phyloP scores from a whole-genome alignment of 2,797 vertebrate genomes.

The Sparidentex hasta region DNA sequence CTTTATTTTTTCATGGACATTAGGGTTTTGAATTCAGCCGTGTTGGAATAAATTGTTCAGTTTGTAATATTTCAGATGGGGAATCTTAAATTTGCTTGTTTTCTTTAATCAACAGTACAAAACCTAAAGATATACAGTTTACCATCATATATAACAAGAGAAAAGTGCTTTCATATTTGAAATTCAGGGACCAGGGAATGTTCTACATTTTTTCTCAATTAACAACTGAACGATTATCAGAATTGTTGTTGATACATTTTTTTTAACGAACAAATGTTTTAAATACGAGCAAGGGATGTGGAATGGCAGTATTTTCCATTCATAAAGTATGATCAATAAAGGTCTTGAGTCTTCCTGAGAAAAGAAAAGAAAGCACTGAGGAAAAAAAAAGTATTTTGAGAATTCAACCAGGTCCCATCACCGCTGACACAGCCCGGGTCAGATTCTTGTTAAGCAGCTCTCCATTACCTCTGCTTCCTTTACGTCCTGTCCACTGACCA shows the following conservation, averaged over 20 bases:
- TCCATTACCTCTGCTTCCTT: neutral
- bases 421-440: neutral
- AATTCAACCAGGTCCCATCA: neutral
- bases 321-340: neutral
- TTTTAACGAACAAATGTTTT: neutral
- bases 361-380: neutral
- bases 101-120: neutral
- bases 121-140: neutral
- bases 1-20: neutral
- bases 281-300: neutral
- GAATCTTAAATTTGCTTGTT: neutral
- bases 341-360: neutral
- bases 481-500: slow-evolving; percentile 26
- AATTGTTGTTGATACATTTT: neutral
- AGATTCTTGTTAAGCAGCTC: neutral
- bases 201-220: neutral
- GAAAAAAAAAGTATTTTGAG: neutral
- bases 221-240: neutral
- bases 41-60: neutral
- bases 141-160: neutral
- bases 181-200: neutral
- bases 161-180: neutral
- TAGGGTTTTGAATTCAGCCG: neutral
- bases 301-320: neutral
- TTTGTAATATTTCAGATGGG: neutral